These are phyloP conservation scores for Coelopa frigida DNA, from an alignment of 1,140 invertebrate genomes.

Conservation along the genomic window DNA sequence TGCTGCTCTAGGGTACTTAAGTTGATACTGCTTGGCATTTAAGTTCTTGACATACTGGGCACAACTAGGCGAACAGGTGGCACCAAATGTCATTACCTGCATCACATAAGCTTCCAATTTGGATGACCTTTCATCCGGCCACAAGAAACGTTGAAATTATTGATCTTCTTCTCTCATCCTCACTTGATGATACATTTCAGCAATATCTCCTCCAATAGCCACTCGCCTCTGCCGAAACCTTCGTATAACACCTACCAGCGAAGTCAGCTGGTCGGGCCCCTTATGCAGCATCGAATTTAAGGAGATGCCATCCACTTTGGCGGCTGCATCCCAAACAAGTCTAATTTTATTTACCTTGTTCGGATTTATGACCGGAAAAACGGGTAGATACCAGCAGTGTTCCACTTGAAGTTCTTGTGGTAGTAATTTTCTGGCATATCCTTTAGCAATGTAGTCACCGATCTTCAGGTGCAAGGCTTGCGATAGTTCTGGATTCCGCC, in stretches of 20 bases:
- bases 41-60: conserved; percentile 26
- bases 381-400: conserved; percentile 27
- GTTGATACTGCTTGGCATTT: conserved; percentile 27
- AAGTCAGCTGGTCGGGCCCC: conserved; percentile 24
- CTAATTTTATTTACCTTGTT: conserved; percentile 27
- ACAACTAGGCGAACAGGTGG: conserved; percentile 25
- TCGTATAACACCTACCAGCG: conserved; percentile 18
- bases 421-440: conserved; percentile 3
- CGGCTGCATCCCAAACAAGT: conserved; percentile 33
- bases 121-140: too few relatives aligned
- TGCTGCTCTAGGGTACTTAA: background rate
- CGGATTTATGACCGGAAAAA: conserved; percentile 27
- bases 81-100: conserved; percentile 35
- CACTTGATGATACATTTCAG: conserved; percentile 43
- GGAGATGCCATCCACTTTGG: conserved; percentile 14
- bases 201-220: conserved; percentile 26
- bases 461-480: background rate
- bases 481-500: background rate
- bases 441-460: conserved; percentile 1
- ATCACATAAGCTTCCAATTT: conserved; percentile 31
- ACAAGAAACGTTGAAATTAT: too few relatives aligned
- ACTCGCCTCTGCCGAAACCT: conserved; percentile 19
- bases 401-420: background rate
- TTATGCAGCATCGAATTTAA: conserved; percentile 25
- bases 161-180: too few relatives aligned